These are phyloP conservation scores for Orthosia gracilis DNA, from an alignment of 2,888 invertebrate species.

Conservation along the genomic window DNA sequence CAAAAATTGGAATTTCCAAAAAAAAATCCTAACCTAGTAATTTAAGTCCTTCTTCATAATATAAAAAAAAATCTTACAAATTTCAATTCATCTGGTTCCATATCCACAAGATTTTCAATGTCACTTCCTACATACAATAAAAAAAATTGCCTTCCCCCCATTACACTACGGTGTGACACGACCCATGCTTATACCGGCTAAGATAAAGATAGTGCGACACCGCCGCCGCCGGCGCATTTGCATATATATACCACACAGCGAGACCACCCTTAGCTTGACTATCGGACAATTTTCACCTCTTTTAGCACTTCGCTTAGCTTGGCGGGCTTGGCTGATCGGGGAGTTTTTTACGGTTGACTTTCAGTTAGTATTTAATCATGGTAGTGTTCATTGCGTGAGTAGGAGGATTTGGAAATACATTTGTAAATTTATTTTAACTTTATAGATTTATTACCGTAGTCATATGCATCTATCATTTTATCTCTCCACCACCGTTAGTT, in stretches of 20 bases:
- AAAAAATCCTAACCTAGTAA: no score
- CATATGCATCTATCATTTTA: no score
- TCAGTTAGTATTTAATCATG: slow-evolving; percentile 28
- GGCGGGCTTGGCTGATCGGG: not conserved
- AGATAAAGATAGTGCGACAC: slow-evolving; percentile 87
- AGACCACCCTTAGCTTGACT: slow-evolving; percentile 79
- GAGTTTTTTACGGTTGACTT: slow-evolving; percentile 44
- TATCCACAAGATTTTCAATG: not conserved
- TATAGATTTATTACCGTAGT: no score
- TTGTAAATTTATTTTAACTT: no score
- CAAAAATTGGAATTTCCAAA: no score
- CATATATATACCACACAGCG: slow-evolving; percentile 86
- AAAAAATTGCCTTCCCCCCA: slow-evolving; percentile 15
- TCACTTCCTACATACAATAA: not conserved
- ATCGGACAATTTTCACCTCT: slow-evolving; percentile 70
- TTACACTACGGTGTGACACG: slow-evolving; percentile 76
- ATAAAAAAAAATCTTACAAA: no score
- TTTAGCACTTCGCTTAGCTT: slow-evolving; percentile 52
- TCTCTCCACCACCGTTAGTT: no score
- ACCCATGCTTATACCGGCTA: slow-evolving; percentile 59
- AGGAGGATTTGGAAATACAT: no score
- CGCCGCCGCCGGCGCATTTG: slow-evolving; percentile 79
- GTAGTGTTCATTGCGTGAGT: not conserved
- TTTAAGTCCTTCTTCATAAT: no score
- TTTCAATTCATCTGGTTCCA: no score